Conservation (phyloP, 2,113 vertebrate species). For the Varanus salvator region DNA sequence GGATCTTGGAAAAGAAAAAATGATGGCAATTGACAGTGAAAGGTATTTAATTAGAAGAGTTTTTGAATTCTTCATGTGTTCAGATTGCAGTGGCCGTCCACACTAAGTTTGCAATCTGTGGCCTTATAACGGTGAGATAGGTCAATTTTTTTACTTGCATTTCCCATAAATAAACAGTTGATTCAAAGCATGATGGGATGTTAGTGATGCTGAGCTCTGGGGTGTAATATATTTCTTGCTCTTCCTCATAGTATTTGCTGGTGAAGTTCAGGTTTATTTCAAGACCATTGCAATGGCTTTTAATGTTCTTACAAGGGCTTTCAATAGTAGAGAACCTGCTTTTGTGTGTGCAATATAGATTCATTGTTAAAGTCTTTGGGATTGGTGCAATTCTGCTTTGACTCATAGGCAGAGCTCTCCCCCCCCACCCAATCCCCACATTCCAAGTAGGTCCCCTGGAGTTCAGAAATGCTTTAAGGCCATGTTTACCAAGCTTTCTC, state of each 20-base stretch:
- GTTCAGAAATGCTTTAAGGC: constrained; percentile 13
- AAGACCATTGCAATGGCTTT: neutral
- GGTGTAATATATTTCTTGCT: neutral
- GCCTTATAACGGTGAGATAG: neutral
- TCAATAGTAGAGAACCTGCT: neutral
- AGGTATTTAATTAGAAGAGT: neutral
- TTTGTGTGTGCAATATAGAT: neutral
- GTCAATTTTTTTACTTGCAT: neutral
- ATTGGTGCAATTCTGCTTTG: constrained; percentile 8
- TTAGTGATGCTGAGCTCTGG: neutral
- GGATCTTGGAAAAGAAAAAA: neutral
- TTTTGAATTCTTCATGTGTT: neutral
- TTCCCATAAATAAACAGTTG: neutral
- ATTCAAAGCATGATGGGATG: neutral
- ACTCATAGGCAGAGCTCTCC: neutral
- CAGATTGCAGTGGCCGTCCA: neutral
- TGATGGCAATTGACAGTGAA: neutral
- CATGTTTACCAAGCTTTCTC: neutral
- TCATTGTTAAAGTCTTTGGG: neutral
- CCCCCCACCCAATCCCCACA: too few species aligned
- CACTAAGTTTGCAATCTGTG: neutral
- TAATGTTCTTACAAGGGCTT: constrained; percentile 10
- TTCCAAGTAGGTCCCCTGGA: neutral
- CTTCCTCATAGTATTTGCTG: neutral
- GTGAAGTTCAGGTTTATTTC: neutral